Evolutionary conservation across 2,113 vertebrate genomes (phyloP), one percentile per base, ranked within the genome.

Genomic region (Hippocampus guttulatus): DNA sequence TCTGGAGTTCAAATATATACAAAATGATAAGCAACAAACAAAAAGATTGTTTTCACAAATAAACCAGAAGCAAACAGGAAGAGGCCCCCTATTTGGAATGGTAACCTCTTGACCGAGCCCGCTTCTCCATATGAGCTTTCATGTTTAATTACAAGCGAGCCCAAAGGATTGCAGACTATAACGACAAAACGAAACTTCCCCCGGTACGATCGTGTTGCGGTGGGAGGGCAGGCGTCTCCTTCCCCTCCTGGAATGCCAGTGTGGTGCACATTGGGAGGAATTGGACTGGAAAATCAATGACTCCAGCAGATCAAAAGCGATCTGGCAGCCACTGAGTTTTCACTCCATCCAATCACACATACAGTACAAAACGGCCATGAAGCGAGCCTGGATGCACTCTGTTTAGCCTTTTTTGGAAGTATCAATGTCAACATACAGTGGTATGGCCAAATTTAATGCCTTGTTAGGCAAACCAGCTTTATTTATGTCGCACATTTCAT

Each of bases 251-350:
- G 79, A 83, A 87, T 81, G 75, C 73, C 76, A 68, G 77, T 67
- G 69, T 77, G 76, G 68, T 77, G 67, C 79, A 84, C 66, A 88
- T 79, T 81, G 75, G 75, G 72, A 75, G 82, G 81, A 90, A 89
- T 69, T 88, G 85, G 87, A 77, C 84, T 76, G 86, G 87, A 90
- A 90, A 90, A 90, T 89, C 84, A 77, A 64, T 77, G 82, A 85
- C 43, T 84, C 73, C 64, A 54, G 71, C 73, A 63, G 74, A 82
- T 78, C 77, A 66, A 47, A 85, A 89, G 80, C 69, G 79, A 77
- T 67, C 73, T 79, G 71, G 76, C 85, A 84, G 80, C 68, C 79
- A 47, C 67, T 0, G 61, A 75, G 72, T 57, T 43, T 21, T 9
- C 30, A 51, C 76, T 68, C 61, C n/a, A 4, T 63, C 71, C 67